Percentiles rank a stretch among this genome's conserved stretches.
Evolutionary conservation across 2,888 invertebrate genomes (phyloP).

Genomic region (Carabus problematicus): DNA sequence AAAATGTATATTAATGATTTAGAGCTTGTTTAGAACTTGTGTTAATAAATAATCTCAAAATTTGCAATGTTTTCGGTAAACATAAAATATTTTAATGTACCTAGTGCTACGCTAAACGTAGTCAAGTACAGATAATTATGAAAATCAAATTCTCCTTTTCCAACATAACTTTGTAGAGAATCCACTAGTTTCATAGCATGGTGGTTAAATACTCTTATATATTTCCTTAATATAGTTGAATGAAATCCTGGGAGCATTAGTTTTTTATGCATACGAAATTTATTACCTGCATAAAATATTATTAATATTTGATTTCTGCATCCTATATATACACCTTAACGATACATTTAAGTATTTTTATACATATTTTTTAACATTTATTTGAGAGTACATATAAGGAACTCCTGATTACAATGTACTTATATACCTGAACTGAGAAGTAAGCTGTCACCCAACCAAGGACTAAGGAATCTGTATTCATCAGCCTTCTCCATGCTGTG

Average conservation of each 20-base stretch:
- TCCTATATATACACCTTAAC: not conserved
- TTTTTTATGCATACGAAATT: constrained; percentile 48
- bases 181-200: constrained; percentile 44
- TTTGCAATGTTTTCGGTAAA: too few relatives aligned
- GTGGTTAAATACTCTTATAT: constrained; percentile 47
- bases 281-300: constrained; percentile 43
- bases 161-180: constrained; percentile 44
- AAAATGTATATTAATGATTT: too few relatives aligned
- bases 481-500: constrained; percentile 46
- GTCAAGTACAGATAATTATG: constrained; percentile 45
- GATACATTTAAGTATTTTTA: too few relatives aligned
- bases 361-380: too few relatives aligned
- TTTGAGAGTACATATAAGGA: not conserved
- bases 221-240: constrained; percentile 46
- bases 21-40: too few relatives aligned
- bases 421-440: constrained; percentile 46
- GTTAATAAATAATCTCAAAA: too few relatives aligned
- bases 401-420: too few relatives aligned
- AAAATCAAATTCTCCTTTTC: constrained; percentile 48
- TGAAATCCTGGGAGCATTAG: constrained; percentile 48
- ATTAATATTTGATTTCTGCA: not conserved
- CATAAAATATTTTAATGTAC: too few relatives aligned
- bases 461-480: constrained; percentile 47
- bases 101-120: constrained; percentile 48
- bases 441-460: constrained; percentile 49